phyloP scores from a whole-genome alignment of 92 coral and sea anemone genomes.

The Umimayanthus kanabou region DNA sequence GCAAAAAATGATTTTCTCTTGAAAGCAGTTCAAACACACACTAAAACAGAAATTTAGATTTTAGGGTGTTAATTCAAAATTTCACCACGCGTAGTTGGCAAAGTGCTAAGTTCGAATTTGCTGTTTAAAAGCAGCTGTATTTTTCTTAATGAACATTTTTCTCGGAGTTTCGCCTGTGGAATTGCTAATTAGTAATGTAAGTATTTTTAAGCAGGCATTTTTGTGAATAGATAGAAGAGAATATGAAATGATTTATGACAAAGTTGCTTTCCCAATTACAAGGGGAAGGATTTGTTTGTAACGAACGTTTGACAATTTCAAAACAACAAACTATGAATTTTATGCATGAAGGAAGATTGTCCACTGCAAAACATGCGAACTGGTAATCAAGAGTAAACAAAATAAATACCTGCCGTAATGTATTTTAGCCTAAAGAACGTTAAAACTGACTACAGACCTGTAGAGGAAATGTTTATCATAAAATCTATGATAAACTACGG shows the following conservation, averaged over 20 bases:
- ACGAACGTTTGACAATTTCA: background rate
- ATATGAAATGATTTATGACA: background rate
- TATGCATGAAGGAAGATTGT: background rate
- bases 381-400: background rate
- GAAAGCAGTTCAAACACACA: background rate
- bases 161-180: background rate
- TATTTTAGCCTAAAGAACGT: background rate
- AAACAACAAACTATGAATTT: background rate
- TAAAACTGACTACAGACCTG: background rate
- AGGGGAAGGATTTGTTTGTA: background rate
- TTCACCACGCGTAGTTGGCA: background rate
- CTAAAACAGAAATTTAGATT: background rate
- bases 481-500: background rate
- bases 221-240: background rate
- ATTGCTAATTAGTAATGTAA: background rate
- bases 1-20: background rate
- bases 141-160: background rate
- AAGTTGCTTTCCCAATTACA: background rate
- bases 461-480: background rate
- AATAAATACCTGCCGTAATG: background rate
- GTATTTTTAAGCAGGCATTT: conserved; percentile 4
- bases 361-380: background rate
- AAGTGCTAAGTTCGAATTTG: background rate
- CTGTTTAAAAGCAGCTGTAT: background rate
- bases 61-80: background rate